Conservation (phyloP, 2,888 invertebrate species). For the Malthinus flaveolus region DNA sequence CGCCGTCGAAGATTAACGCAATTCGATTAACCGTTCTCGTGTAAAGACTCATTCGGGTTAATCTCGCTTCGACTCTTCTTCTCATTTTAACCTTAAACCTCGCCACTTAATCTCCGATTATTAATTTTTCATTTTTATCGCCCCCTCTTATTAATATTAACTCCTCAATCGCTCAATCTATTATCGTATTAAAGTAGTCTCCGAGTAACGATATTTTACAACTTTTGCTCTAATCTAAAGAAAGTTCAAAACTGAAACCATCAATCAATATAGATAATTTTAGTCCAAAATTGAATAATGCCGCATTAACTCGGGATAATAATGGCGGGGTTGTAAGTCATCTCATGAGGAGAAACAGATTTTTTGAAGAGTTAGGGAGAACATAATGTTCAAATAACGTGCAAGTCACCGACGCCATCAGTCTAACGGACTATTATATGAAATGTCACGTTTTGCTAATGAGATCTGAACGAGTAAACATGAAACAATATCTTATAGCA, state of each 20-base stretch:
- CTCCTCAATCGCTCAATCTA: slow-evolving; percentile 39
- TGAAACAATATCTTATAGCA: slow-evolving; percentile 2
- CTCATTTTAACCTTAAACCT: slow-evolving; percentile 14
- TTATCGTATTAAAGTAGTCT: slow-evolving; percentile 38
- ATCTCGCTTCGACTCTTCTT: slow-evolving; percentile 8
- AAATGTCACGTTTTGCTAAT: slow-evolving; percentile 38
- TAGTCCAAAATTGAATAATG: slow-evolving; percentile 49
- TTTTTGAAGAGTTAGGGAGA: slow-evolving; percentile 39
- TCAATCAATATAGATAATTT: slow-evolving; percentile 51
- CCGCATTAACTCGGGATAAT: slow-evolving; percentile 37
- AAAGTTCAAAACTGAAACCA: slow-evolving; percentile 42
- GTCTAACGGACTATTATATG: slow-evolving; percentile 36
- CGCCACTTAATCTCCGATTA: too few species aligned
- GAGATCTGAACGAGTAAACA: slow-evolving; percentile 36
- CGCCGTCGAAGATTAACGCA: slow-evolving; percentile 37
- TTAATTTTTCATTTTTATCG: not conserved
- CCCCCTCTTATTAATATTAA: slow-evolving; percentile 29
- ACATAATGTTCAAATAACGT: slow-evolving; percentile 45
- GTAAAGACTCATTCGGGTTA: slow-evolving; percentile 19
- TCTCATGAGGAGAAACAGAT: slow-evolving; percentile 44
- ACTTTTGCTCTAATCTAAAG: slow-evolving; percentile 41
- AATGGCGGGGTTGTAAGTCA: slow-evolving; percentile 42
- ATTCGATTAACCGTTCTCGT: slow-evolving; percentile 35
- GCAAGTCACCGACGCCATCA: slow-evolving; percentile 47
- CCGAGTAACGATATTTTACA: slow-evolving; percentile 40